Evolutionary conservation across 1,140 invertebrate genomes (phyloP), one percentile per base, ranked within the genome.

Genomic region (Vanessa tameamea): DNA sequence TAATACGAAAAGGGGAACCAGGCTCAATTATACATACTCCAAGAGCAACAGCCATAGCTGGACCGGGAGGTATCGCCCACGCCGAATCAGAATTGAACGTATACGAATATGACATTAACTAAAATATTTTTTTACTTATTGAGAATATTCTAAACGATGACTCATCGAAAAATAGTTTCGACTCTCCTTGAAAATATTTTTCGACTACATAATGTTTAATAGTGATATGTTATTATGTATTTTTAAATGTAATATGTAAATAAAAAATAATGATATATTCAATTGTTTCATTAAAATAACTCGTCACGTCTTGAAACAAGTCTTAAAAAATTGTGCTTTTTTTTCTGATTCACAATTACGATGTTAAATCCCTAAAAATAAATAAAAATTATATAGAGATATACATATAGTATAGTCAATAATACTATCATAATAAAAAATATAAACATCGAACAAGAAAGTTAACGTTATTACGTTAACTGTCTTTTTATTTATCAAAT

Each of bases 61-160:
- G 96, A 3, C 95, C 95, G 13, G 95, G 95, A 0, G 96, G 96
- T 31, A 93, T 95, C 64, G 95, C 95, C 0, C 94, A 96, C 78
- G 95, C 95, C 2, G 93, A 95, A 82, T 95, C 95, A 47, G 95
- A 96, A 78, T 84, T 95, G 47, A 93, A 86, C 86, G 88, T 92
- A 75, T 93, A 85, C 75, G 93, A 84, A 80, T 89, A 83, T 79
- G 75, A 81, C 70, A 61, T 64, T 64, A 81, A 78, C 48, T 75
- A 75, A 74, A 20, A 63, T 37, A 12, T 65, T 64, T 57, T 61
- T 70, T 71, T 76, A 0, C 7, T 23, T 13, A 23, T 47, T 55
- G 3, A 37, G 69, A 76, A 23, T 66, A 64, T 68, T 61, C 37
- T 73, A 15, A 15, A 51, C 57, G 64, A 69, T 70, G 47, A 53